A percentile compares a stretch with the other conserved stretches of the same genome.
These are phyloP conservation scores for Epirrita christyi DNA, from an alignment of 2,888 invertebrate species.

Conservation along the genomic window DNA sequence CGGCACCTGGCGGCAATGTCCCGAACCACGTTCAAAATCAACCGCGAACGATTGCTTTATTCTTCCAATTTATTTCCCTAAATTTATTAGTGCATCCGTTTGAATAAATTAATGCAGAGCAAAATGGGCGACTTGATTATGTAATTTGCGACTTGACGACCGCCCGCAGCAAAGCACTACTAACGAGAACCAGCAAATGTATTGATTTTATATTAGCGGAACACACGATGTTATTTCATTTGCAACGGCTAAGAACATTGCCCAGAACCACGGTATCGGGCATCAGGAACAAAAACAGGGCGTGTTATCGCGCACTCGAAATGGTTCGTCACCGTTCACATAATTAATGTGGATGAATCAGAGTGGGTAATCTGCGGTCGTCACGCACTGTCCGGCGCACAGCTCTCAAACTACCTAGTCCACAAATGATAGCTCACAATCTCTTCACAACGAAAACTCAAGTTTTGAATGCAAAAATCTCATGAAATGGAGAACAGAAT, in stretches of 20 bases:
- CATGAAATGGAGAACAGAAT: conserved; percentile 49
- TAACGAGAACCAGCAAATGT: conserved; percentile 41
- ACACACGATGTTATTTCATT: conserved; percentile 47
- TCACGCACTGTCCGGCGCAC: conserved; percentile 56
- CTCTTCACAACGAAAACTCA: conserved; percentile 33
- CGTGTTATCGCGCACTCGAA: conserved; percentile 78
- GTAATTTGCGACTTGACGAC: conserved; percentile 10
- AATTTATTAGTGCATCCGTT: conserved; percentile 7
- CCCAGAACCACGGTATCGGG: conserved; percentile 25
- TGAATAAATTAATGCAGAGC: neutral
- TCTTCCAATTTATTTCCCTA: conserved; percentile 17
- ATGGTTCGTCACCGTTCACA: conserved; percentile 79
- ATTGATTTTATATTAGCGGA: conserved; percentile 74
- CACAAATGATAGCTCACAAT: conserved; percentile 4
- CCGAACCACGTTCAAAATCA: conserved; percentile 61
- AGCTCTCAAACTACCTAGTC: conserved; percentile 37
- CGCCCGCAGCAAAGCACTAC: conserved; percentile 2
- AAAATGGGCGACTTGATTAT: conserved; percentile 14
- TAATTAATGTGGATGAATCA: conserved; percentile 79
- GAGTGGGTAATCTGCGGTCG: conserved; percentile 60
- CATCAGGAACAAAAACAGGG: conserved; percentile 53
- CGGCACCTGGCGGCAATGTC: conserved; percentile 53
- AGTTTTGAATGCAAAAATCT: conserved; percentile 39
- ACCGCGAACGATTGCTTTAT: conserved; percentile 58
- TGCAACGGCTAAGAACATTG: conserved; percentile 42